phyloP scores from a whole-genome alignment of 1,140 invertebrate species.

The Drosophila ananassae region DNA sequence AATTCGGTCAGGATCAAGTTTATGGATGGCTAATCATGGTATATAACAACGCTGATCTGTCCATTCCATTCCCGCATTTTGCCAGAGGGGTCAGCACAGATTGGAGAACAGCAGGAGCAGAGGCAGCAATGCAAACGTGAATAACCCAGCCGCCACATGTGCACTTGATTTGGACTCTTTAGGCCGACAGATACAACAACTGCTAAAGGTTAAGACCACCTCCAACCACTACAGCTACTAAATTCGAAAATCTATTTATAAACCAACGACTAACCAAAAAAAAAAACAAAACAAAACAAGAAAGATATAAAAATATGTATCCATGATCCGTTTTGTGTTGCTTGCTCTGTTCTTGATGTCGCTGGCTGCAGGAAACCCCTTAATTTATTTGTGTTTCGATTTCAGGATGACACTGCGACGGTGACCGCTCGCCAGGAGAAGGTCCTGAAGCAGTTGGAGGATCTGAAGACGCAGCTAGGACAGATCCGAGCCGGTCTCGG shows the following conservation, averaged over 20 bases:
- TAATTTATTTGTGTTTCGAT: slow-evolving; percentile 9
- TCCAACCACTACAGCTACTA: slow-evolving; percentile 40
- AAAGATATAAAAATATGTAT: slow-evolving; percentile 40
- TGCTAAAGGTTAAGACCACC: slow-evolving; percentile 79
- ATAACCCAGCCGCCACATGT: slow-evolving; percentile 55
- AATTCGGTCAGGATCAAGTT: slow-evolving; percentile 18
- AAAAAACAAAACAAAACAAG: slow-evolving; percentile 9
- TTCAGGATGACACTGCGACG: slow-evolving; percentile 51
- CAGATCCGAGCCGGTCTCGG: slow-evolving; percentile 67
- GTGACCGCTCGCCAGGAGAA: slow-evolving; percentile 68
- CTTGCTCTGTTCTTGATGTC: slow-evolving; percentile 32
- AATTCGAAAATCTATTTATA: slow-evolving; percentile 62
- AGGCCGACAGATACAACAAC: slow-evolving; percentile 76
- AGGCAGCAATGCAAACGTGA: slow-evolving; percentile 37
- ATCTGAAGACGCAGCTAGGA: slow-evolving; percentile 68
- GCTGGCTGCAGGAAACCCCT: slow-evolving; percentile 13
- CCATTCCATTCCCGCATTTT: slow-evolving; percentile 37
- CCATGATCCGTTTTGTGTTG: slow-evolving; percentile 49
- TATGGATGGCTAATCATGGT: slow-evolving; percentile 10
- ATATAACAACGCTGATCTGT: slow-evolving; percentile 25
- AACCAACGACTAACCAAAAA: slow-evolving; percentile 42
- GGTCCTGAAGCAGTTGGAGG: slow-evolving; percentile 74
- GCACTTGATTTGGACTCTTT: slow-evolving; percentile 82
- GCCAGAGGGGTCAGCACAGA: slow-evolving; percentile 24
- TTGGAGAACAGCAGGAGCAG: slow-evolving; percentile 39